A percentile compares a stretch with the other conserved stretches of the same genome.
phyloP scores from a whole-genome alignment of 2,888 invertebrate genomes.

The Congeria kusceri region DNA sequence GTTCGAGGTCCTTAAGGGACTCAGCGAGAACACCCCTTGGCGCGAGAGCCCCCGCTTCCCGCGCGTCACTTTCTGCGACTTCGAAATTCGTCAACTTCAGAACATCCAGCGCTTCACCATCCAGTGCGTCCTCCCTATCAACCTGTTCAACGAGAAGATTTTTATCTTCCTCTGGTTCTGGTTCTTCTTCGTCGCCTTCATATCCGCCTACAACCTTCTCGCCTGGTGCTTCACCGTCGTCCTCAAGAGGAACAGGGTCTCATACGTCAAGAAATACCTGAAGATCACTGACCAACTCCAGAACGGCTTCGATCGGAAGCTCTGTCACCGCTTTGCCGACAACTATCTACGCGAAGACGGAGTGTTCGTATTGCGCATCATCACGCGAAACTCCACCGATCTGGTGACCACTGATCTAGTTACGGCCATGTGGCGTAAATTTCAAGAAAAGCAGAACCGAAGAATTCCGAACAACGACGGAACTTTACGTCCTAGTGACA shows the following conservation, averaged over 20 bases:
- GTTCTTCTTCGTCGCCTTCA: constrained; percentile 72
- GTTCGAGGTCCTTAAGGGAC: constrained; percentile 75
- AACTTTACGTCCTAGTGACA: constrained; percentile 58
- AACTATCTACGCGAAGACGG: constrained; percentile 80
- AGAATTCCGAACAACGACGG: constrained; percentile 56
- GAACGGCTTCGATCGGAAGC: constrained; percentile 72
- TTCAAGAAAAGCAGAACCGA: constrained; percentile 71
- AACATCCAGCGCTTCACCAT: constrained; percentile 78
- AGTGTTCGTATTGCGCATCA: constrained; percentile 75
- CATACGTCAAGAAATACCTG: constrained; percentile 78
- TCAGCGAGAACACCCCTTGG: constrained; percentile 67
- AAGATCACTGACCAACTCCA: constrained; percentile 75
- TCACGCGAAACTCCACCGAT: constrained; percentile 78
- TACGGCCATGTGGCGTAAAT: constrained; percentile 74
- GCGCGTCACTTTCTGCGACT: constrained; percentile 80
- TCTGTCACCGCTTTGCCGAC: constrained; percentile 75
- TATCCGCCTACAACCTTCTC: constrained; percentile 70
- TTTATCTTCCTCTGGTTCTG: constrained; percentile 82
- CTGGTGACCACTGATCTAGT: constrained; percentile 77
- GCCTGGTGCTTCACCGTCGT: constrained; percentile 74
- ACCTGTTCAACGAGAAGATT: constrained; percentile 82
- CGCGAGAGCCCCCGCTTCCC: constrained; percentile 74
- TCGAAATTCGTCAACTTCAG: constrained; percentile 79
- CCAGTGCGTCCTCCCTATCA: constrained; percentile 80
- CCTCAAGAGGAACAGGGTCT: constrained; percentile 67